Conservation (phyloP, 2,113 vertebrate species). For the Chionomys nivalis region DNA sequence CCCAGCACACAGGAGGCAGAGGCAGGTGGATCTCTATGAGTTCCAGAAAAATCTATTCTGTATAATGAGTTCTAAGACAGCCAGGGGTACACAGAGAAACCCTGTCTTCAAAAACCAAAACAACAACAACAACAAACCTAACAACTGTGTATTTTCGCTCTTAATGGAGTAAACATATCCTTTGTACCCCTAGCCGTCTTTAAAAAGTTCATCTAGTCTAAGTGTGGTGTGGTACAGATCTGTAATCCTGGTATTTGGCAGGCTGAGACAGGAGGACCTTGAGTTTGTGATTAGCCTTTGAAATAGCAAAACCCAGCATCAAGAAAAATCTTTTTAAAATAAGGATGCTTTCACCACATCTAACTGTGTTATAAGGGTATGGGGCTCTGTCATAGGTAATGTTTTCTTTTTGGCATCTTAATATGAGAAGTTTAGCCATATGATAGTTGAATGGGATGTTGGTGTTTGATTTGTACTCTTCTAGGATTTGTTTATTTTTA, state of each 20-base stretch:
- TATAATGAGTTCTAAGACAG: neutral
- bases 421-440: neutral
- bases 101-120: neutral
- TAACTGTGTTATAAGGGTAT: neutral
- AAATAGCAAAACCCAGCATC: neutral
- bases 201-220: neutral
- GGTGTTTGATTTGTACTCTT: neutral
- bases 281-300: neutral
- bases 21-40: neutral
- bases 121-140: too few relatives aligned
- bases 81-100: neutral
- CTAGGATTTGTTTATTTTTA: neutral
- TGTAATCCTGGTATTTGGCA: neutral
- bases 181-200: neutral
- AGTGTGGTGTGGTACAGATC: neutral
- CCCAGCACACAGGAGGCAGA: neutral
- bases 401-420: neutral
- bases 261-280: neutral
- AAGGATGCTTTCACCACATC: neutral
- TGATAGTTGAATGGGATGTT: neutral
- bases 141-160: neutral
- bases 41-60: neutral
- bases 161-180: neutral
- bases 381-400: too few relatives aligned
- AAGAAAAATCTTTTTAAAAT: slow-evolving; percentile 6